Evolutionary conservation across 1,140 invertebrate genomes (phyloP).

Genomic region (Cydia pomonella): DNA sequence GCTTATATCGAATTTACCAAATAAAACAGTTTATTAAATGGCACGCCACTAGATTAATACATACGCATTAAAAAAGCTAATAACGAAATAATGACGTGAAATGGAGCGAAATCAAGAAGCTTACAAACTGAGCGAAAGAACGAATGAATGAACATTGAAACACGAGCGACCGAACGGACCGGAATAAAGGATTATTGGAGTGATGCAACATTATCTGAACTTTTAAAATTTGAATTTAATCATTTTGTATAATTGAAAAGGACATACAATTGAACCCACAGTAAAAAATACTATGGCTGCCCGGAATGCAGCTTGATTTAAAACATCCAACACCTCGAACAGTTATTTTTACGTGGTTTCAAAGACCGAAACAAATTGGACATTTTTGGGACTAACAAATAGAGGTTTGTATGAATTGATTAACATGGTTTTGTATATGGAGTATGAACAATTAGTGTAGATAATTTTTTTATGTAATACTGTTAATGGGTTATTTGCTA

Average conservation of each 20-base stretch:
- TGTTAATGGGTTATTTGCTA: no score
- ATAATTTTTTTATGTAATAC: no score
- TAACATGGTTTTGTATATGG: no score
- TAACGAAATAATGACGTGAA: neutral
- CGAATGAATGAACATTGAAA: conserved; percentile 32
- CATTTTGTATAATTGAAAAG: neutral
- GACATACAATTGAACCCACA: neutral
- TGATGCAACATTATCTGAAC: neutral
- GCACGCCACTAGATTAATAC: no score
- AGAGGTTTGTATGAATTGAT: no score
- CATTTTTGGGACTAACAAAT: no score
- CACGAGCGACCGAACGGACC: conserved; percentile 19
- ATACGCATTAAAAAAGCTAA: neutral
- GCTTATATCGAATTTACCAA: no score
- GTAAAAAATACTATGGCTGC: neutral
- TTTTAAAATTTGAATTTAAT: neutral
- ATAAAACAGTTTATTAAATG: no score
- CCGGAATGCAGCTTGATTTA: neutral
- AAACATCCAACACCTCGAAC: neutral
- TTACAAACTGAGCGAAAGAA: conserved; percentile 17
- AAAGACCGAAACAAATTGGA: no score
- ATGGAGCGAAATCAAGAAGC: conserved; percentile 29
- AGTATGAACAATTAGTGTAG: no score
- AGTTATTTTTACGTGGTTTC: no score
- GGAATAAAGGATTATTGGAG: conserved; percentile 27